These are phyloP conservation scores for Pyrrhia umbra DNA, from an alignment of 2,888 invertebrate species.

Conservation along the genomic window DNA sequence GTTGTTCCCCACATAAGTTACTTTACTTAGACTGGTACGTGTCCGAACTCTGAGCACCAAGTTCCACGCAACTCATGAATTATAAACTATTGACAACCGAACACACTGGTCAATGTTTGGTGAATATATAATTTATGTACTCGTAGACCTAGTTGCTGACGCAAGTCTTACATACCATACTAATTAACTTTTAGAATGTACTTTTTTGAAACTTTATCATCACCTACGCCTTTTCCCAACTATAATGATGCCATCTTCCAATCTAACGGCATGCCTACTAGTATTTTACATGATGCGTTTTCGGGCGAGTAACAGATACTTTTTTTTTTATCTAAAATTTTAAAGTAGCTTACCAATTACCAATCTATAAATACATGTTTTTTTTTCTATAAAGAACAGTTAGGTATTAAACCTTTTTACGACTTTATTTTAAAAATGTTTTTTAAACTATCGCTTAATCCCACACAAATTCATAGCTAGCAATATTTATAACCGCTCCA, in stretches of 20 bases:
- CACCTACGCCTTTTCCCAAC: no score
- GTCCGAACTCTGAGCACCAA: conserved; percentile 50
- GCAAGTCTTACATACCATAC: conserved; percentile 1
- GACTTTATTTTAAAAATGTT: not conserved
- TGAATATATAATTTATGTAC: conserved; percentile 20
- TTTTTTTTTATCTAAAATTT: no score
- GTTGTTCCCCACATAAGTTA: conserved; percentile 39
- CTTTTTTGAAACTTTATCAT: not conserved
- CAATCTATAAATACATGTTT: no score
- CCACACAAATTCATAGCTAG: not conserved
- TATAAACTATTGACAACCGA: conserved; percentile 60
- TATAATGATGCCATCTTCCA: no score
- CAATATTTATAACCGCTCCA: not conserved
- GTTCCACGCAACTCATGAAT: conserved; percentile 62
- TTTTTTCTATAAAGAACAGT: conserved; percentile 7
- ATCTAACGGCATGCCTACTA: no score
- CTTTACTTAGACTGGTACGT: conserved; percentile 29
- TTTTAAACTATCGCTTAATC: not conserved
- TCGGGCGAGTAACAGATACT: no score
- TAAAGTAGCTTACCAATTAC: no score
- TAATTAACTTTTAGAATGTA: not conserved
- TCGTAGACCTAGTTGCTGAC: conserved; percentile 6
- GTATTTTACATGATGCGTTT: no score
- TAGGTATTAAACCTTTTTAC: conserved; percentile 7
- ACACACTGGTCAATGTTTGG: conserved; percentile 43